Evolutionary conservation across 1,140 invertebrate species (phyloP), one percentile per base, ranked within the genome.

Genomic region (Macrobrachium rosenbergii): DNA sequence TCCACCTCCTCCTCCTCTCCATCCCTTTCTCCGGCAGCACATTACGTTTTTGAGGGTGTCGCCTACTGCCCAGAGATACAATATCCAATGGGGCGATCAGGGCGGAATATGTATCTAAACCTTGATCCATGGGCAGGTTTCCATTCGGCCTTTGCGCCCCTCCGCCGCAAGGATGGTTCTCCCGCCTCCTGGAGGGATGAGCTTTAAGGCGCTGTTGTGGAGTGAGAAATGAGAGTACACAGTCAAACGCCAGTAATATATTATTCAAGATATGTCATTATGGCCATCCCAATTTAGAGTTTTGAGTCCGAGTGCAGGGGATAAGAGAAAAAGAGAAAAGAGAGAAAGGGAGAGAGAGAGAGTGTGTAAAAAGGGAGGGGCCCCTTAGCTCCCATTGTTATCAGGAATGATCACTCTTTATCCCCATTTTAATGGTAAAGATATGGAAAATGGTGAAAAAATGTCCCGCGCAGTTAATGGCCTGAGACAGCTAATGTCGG

Each of bases 191-290:
- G 6, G 10, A 12, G 12, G 28, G 14, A 52, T 23, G 45, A 59
- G 84, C 67, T 37, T 87, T 87, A 79, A 23, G 84, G 10, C 84
- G 78, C 58, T 82, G 43, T 37, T 37, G 78, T 64, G 37, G 84
- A 73, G 84, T 87, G 84, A 87, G 84, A 87, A 87, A 87, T 80
- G 84, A 82, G 84, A 87, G 79, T 79, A 87, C 84, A 81, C 84
- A 87, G 84, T 87, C 84, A 87, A 87, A 87, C 84, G 84, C 84
- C 84, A 76, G 84, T 76, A 87, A 87, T 87, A 87, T 87, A 87
- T 87, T 87, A 87, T 87, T 87, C 84, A 87, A 87, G 84, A 87
- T 87, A 76, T 87, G 84, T 87, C 84, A 87, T 87, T 87, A 87
- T 87, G 75, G 84, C 72, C 78, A 75, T 80, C 78, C 84, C 84